These are phyloP conservation scores for Zophobas morio DNA, from an alignment of 1,140 invertebrate species.

Conservation along the genomic window DNA sequence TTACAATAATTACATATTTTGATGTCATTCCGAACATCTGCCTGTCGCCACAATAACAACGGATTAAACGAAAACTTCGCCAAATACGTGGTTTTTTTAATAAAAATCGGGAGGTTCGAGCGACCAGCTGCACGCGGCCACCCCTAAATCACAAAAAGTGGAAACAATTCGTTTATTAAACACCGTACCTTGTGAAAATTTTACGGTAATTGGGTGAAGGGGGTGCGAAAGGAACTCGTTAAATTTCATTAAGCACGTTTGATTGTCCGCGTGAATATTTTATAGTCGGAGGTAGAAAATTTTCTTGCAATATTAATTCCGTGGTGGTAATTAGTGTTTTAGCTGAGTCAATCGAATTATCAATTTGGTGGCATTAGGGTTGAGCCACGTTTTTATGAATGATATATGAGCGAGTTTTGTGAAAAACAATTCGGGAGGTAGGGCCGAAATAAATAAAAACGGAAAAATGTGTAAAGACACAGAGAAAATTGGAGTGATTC, in stretches of 20 bases:
- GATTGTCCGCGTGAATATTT: constrained; percentile 39
- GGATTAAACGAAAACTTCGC: constrained; percentile 61
- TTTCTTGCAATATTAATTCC: constrained; percentile 38
- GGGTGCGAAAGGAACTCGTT: constrained; percentile 20
- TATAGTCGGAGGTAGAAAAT: constrained; percentile 28
- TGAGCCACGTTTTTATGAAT: constrained; percentile 37
- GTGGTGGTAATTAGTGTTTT: constrained; percentile 29
- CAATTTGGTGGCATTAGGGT: constrained; percentile 19
- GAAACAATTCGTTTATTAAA: constrained; percentile 4
- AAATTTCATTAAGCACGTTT: constrained; percentile 45
- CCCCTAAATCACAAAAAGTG: constrained; percentile 28
- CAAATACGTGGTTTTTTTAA: constrained; percentile 36
- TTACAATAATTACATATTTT: constrained; percentile 67
- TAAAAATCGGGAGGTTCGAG: constrained; percentile 2
- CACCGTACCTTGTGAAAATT: constrained; percentile 35
- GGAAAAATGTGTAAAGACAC: constrained; percentile 50
- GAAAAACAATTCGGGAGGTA: constrained; percentile 45
- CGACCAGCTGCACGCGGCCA: constrained; percentile 18
- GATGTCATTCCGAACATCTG: constrained; percentile 64
- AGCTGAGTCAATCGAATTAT: constrained; percentile 22
- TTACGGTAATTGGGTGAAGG: constrained; percentile 30
- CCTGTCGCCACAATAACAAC: constrained; percentile 56
- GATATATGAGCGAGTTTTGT: constrained; percentile 44
- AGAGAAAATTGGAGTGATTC: constrained; percentile 51
- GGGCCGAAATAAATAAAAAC: constrained; percentile 50